Percentiles rank a stretch among this genome's conserved stretches.
Conservation (phyloP, 2,113 vertebrate species). For the Megaceryle torquata region DNA sequence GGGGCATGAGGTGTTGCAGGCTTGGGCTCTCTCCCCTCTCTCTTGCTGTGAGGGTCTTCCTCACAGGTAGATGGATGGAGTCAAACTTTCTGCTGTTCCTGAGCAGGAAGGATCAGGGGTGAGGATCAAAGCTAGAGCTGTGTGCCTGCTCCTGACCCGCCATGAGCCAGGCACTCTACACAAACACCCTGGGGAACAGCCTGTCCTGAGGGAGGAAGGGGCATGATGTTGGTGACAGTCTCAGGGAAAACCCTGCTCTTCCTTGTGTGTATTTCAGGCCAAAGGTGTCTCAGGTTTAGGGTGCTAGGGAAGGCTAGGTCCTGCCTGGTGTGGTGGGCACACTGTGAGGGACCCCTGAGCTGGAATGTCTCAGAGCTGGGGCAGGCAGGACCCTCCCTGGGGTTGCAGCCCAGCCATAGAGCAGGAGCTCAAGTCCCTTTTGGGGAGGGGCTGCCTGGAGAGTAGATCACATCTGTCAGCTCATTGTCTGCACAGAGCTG, state of each 20-base stretch:
- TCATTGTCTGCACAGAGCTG: background rate
- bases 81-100: background rate
- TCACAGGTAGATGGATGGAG: background rate
- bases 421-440: background rate
- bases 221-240: accelerated
- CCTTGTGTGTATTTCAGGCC: background rate
- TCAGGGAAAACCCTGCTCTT: background rate
- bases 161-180: background rate
- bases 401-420: background rate
- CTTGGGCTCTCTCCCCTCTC: background rate
- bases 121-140: background rate
- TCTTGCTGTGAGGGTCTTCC: background rate
- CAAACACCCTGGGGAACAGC: background rate
- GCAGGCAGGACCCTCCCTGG: background rate
- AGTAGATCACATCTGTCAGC: constrained; percentile 25
- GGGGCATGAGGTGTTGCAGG: background rate
- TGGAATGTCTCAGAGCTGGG: accelerated
- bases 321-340: background rate
- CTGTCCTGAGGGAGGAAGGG: background rate
- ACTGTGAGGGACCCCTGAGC: accelerated
- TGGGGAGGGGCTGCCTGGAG: background rate
- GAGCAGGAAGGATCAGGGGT: accelerated
- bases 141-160: background rate
- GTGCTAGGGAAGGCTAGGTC: background rate
- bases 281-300: background rate